Evolutionary conservation across 2,888 invertebrate genomes (phyloP), one percentile per base, ranked within the genome.

Genomic region (Agriopis marginaria): DNA sequence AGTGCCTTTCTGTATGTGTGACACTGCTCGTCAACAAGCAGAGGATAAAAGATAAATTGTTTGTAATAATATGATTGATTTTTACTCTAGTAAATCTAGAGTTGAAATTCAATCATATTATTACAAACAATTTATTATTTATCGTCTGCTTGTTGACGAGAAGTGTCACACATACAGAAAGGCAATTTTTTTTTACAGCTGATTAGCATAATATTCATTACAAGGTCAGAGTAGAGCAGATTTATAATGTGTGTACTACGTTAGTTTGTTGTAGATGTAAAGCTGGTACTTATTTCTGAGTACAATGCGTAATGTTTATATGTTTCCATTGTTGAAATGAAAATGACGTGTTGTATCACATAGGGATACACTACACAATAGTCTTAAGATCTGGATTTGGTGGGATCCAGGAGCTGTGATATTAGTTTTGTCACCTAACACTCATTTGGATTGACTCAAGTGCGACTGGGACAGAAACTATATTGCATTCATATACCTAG

Each of bases 81-180:
- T 23, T 23, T 23, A 23, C 17, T 23, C 17, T 23, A 23, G 17
- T 23, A 23, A 23, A 23, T 23, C 2, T 23, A 23, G 17, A 23
- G 17, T 23, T 23, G 17, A 23, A 23, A 23, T 23, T 23, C 17
- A 23, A 23, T 23, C 17, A 23, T 23, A 23, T 23, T 23, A 23
- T 23, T 23, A 23, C 17, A 23, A 23, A 23, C 17, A 23, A 23
- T 23, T 23, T 23, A 23, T 23, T 2, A 1, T 23, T 23, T 23
- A 23, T 23, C 17, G 3, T 32, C 32, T 32, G 32, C 32, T 32
- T 85, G 32, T 32, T 32, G 32, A 32, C 32, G 32, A 32, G 32
- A 32, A 32, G 32, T 32, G 32, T 32, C 71, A 44, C 85, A 86
- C 76, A 76, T 86, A 49, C 17, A 23, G 17, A 23, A 91, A 76